phyloP scores from a whole-genome alignment of 2,888 invertebrate species.

The Eristalis intricaria region DNA sequence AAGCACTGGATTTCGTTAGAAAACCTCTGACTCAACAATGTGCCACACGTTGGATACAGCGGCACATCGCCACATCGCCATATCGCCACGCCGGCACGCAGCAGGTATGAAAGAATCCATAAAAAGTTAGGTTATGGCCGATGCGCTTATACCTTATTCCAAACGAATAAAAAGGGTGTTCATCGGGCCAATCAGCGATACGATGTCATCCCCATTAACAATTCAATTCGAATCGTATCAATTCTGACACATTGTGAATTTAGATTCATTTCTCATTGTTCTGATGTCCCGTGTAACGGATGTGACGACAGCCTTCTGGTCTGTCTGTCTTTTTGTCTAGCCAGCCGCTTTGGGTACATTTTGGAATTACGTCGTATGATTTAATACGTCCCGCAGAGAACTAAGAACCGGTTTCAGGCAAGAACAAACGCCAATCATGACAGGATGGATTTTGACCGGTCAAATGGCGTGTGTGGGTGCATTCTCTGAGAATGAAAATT shows the following conservation, averaged over 20 bases:
- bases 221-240: slow-evolving; percentile 42
- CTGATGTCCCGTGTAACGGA: not conserved
- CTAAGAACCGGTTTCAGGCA: not conserved
- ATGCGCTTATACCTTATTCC: not conserved
- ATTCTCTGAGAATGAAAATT: not conserved
- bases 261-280: slow-evolving; percentile 10
- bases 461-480: not conserved
- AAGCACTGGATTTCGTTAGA: slow-evolving; percentile 8
- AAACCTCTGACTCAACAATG: slow-evolving; percentile 27
- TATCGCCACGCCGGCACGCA: not conserved
- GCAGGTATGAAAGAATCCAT: not conserved
- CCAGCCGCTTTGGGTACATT: not conserved
- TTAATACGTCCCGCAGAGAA: not conserved
- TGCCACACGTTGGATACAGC: slow-evolving; percentile 14
- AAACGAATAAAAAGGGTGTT: not conserved
- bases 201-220: slow-evolving; percentile 24
- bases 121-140: not conserved
- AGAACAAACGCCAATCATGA: not conserved
- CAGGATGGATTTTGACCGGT: not conserved
- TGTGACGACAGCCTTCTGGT: not conserved
- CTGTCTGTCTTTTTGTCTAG: not conserved
- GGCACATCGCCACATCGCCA: not conserved
- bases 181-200: slow-evolving; percentile 15
- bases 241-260: slow-evolving; percentile 26
- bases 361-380: not conserved